Base-by-base conservation (phyloP, 2,888 invertebrate species). In the Calameuta pallipes region DNA sequence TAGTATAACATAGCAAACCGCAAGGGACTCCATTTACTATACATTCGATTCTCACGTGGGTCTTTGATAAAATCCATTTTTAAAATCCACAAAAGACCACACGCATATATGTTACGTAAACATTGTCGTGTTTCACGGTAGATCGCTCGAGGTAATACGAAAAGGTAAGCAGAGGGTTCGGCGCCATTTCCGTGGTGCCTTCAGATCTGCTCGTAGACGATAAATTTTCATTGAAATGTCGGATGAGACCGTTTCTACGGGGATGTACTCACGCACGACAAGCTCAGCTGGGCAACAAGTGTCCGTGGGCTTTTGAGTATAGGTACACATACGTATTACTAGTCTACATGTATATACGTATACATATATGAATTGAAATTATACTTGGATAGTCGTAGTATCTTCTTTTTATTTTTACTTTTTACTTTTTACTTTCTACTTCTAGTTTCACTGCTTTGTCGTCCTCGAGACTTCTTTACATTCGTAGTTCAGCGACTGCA, bases 231-330 rank as follows among this genome's bases (percentile, higher is more conserved):
- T 82, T 71, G 80, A 80, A 78, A 82, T 80, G 76, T 84, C 78
- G 84, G 75, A 76, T 70, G 78, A 78, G 84, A 81, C 82, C 79
- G 83, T 83, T 85, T 82, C 82, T 80, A 80, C 80, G 81, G 80
- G 69, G 79, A n/a, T 83, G 81, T 79, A 84, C 81, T 85, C 82
- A 83, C 83, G 82, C 85, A 83, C 85, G 85, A 83, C 80, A 84
- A 79, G 79, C 80, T 81, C 84, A 78, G 71, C 78, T 76, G 36
- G 85, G 86, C 85, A 85, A 85, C 85, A 85, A 85, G 85, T 85
- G 86, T 81, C 82, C 76, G 76, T 74, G 77, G 23, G 80, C 78
- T 75, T 68, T 71, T 34, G 31, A 71, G 71, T 6, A 34, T 71
- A 31, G 31, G 31, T 71, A 70, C 70, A 30, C 11, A 30, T 11